phyloP scores from a whole-genome alignment of 1,140 invertebrate genomes.

The Aethina tumida region DNA sequence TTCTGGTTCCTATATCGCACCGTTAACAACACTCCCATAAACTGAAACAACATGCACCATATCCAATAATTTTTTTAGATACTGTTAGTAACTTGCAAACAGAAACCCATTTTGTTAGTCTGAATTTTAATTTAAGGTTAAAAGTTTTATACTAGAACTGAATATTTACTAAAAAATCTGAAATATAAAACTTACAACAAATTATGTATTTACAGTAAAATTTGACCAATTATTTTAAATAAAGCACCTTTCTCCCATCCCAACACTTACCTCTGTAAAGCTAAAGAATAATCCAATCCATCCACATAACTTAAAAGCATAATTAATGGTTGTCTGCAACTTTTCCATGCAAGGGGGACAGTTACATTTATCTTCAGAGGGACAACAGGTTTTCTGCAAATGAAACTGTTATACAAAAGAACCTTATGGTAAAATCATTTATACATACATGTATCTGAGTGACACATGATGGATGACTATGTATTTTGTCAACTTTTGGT shows the following conservation, averaged over 20 bases:
- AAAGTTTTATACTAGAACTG: no score
- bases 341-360: constrained; percentile 67
- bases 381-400: constrained; percentile 27
- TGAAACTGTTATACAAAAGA: not conserved
- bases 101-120: no score
- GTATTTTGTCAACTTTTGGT: constrained; percentile 31
- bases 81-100: no score
- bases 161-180: no score
- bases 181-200: no score
- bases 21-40: constrained; percentile 94
- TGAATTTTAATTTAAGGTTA: no score
- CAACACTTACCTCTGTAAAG: constrained; percentile 80
- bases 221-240: no score
- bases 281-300: constrained; percentile 93
- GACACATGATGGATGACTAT: constrained; percentile 51
- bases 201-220: no score
- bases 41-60: constrained; percentile 57
- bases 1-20: constrained; percentile 95
- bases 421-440: constrained; percentile 2
- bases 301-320: constrained; percentile 83
- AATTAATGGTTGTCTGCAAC: constrained; percentile 68
- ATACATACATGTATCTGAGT: constrained; percentile 42
- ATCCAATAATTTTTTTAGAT: constrained; percentile 9
- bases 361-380: constrained; percentile 36
- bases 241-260: no score